Percentiles rank a stretch among this genome's conserved stretches.
Evolutionary conservation across 2,888 invertebrate genomes (phyloP).

Genomic region (Pachliopta kotzebuea): DNA sequence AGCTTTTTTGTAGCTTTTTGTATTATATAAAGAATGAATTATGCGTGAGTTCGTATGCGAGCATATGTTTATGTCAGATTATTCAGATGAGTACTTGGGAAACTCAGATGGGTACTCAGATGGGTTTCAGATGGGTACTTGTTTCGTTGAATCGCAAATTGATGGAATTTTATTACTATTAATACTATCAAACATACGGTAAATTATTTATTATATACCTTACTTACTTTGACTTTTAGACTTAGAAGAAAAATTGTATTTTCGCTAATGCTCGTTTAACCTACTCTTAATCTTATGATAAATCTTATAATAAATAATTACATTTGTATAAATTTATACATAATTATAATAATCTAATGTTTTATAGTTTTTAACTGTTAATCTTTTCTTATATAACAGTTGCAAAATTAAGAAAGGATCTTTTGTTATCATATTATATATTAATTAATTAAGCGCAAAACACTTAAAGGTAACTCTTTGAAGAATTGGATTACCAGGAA

Average conservation of each 20-base stretch:
- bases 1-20: slow-evolving; percentile 1
- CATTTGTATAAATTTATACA: no score
- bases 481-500: slow-evolving; percentile 1
- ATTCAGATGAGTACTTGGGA: background rate
- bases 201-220: background rate
- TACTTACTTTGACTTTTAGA: background rate
- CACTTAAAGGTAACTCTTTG: background rate
- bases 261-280: no score
- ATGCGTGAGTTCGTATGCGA: slow-evolving; percentile 2
- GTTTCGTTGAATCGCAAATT: background rate
- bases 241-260: no score
- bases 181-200: no score
- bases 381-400: no score
- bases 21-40: slow-evolving; percentile 20
- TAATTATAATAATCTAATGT: no score
- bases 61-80: slow-evolving; percentile 1
- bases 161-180: background rate
- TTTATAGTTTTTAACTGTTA: no score
- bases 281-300: no score
- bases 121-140: background rate
- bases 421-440: background rate
- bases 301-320: no score
- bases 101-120: no score
- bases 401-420: no score
- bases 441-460: background rate